These are phyloP conservation scores for Oreochromis aureus DNA, from an alignment of 2,113 vertebrate species.

Conservation along the genomic window DNA sequence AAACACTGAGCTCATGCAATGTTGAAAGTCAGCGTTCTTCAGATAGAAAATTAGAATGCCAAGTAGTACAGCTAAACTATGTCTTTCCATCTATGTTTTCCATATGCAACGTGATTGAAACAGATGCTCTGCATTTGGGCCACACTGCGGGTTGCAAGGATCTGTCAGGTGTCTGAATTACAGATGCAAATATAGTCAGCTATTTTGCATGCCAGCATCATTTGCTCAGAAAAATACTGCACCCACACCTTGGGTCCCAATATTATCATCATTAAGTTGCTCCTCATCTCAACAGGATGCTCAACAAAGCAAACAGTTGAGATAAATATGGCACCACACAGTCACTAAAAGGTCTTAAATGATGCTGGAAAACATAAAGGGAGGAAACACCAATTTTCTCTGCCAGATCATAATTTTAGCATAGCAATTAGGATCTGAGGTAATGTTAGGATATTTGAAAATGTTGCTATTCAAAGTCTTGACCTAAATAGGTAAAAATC, in stretches of 20 bases:
- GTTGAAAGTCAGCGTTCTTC: neutral
- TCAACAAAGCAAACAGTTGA: slow-evolving; percentile 13
- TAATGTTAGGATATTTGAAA: neutral
- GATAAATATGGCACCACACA: neutral
- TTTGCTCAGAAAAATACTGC: slow-evolving; percentile 7
- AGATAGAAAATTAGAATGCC: neutral
- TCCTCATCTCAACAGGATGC: slow-evolving; percentile 9
- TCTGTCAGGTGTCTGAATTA: slow-evolving; percentile 55
- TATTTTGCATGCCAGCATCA: slow-evolving; percentile 27
- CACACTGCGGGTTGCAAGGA: slow-evolving; percentile 20
- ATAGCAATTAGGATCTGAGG: neutral
- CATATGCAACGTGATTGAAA: slow-evolving; percentile 4
- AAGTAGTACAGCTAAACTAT: neutral
- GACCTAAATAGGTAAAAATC: neutral
- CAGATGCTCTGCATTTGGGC: slow-evolving; percentile 34
- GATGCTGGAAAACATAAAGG: neutral
- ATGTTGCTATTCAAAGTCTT: neutral
- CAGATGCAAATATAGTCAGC: slow-evolving; percentile 48
- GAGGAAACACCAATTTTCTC: neutral
- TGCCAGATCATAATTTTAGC: neutral
- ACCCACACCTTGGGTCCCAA: neutral
- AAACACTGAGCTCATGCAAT: neutral
- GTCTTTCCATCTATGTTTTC: slow-evolving; percentile 19
- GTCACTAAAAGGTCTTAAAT: slow-evolving; percentile 1
- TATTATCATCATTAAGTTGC: slow-evolving; percentile 27